Conservation (phyloP, 2,888 invertebrate species). For the Sialis lutaria region DNA sequence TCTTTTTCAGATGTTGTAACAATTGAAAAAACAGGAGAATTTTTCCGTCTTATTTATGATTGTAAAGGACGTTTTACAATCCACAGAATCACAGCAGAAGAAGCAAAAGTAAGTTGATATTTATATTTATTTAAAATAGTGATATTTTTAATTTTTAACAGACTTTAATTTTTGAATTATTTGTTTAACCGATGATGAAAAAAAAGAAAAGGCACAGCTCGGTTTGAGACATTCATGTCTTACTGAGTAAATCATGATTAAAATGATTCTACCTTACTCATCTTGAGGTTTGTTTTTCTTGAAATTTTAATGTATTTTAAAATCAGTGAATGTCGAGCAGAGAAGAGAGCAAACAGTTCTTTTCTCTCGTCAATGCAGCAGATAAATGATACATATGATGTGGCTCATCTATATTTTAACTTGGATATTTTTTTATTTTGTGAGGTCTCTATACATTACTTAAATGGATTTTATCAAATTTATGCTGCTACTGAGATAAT, state of each 20-base stretch:
- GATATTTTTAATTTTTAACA: conserved; percentile 1
- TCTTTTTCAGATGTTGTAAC: conserved; percentile 79
- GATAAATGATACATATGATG: no score
- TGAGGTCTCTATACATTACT: no score
- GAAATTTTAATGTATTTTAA: no score
- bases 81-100: conserved; percentile 92
- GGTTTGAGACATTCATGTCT: background rate
- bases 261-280: conserved; percentile 10
- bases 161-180: background rate
- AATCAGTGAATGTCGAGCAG: no score
- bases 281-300: conserved; percentile 6
- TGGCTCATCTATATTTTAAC: no score
- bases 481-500: no score
- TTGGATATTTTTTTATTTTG: no score
- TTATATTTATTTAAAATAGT: conserved; percentile 1
- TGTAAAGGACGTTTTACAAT: conserved; percentile 96
- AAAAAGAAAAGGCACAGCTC: background rate
- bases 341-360: no score
- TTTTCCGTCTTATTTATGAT: conserved; percentile 96
- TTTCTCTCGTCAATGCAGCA: no score
- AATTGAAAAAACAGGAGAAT: conserved; percentile 95
- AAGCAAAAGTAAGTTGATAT: conserved; percentile 65
- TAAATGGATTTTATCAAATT: no score
- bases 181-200: conserved; percentile 2
- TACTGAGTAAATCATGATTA: background rate